phyloP scores from a whole-genome alignment of 1,140 invertebrate species.

The Zaprionus tsacasi region DNA sequence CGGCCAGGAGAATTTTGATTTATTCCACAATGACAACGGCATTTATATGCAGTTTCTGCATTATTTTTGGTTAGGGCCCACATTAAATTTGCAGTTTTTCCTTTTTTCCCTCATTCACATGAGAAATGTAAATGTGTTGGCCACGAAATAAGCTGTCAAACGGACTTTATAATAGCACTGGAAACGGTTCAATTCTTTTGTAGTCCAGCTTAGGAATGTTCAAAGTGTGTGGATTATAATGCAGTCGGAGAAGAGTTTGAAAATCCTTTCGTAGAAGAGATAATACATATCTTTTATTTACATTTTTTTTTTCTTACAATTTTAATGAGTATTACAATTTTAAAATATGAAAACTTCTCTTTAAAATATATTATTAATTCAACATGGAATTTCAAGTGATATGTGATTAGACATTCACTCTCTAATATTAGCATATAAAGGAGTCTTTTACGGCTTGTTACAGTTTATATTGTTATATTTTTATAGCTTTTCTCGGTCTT shows the following conservation, averaged over 20 bases:
- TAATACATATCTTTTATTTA: background rate
- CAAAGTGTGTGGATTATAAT: background rate
- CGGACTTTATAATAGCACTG: constrained; percentile 12
- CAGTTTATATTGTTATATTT: constrained; percentile 8
- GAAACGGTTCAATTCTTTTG: constrained; percentile 17
- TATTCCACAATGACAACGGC: constrained; percentile 61
- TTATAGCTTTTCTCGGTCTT: constrained; percentile 2
- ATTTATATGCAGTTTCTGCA: constrained; percentile 47
- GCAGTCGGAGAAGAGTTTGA: background rate
- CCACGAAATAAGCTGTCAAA: constrained; percentile 31
- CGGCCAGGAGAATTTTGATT: constrained; percentile 60
- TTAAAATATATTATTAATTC: background rate
- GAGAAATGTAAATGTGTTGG: constrained; percentile 12
- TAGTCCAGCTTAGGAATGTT: background rate
- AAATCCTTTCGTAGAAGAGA: background rate
- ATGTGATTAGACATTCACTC: constrained; percentile 2
- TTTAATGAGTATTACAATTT: background rate
- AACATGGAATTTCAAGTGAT: background rate
- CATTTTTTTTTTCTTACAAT: background rate
- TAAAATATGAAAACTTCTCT: background rate
- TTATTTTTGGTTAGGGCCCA: constrained; percentile 19
- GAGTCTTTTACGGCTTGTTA: background rate
- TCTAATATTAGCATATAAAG: background rate
- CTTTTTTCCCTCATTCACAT: constrained; percentile 1
- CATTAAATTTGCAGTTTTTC: constrained; percentile 23